Percentiles rank a stretch among this genome's conserved stretches.
Conservation (phyloP, 2,113 vertebrate genomes). For the Psilopsiagon aurifrons region DNA sequence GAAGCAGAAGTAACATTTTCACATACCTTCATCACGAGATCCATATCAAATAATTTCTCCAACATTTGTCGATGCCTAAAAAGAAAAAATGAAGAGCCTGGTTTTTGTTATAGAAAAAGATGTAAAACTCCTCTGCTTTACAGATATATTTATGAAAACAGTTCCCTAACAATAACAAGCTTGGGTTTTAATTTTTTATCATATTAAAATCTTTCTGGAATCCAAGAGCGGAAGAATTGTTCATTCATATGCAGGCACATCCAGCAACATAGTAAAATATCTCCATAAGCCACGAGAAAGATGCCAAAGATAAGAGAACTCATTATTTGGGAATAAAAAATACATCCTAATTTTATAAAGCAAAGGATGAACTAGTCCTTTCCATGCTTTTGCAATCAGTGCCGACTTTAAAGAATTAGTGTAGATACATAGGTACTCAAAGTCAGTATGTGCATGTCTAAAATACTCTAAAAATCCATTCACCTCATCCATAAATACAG, state of each 20-base stretch:
- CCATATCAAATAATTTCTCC: slow-evolving; percentile 92
- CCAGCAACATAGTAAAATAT: background rate
- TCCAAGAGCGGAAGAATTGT: background rate
- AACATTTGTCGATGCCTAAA: slow-evolving; percentile 91
- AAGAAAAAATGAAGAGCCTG: background rate
- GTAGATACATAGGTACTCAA: background rate
- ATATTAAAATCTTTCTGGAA: background rate
- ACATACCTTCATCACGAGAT: slow-evolving; percentile 96
- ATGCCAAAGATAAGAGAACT: background rate
- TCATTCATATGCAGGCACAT: background rate
- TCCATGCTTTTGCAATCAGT: background rate
- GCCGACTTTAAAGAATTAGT: background rate
- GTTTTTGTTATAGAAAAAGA: background rate
- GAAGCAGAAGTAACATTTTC: background rate
- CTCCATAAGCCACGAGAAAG: background rate
- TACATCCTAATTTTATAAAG: background rate
- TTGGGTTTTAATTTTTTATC: background rate
- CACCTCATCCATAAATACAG: background rate
- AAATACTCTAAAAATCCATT: background rate
- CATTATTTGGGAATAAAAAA: background rate
- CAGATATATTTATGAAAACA: background rate
- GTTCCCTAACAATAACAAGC: background rate
- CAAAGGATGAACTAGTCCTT: background rate
- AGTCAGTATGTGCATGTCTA: background rate
- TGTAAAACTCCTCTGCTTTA: background rate